Conservation (phyloP, 2,797 vertebrate genomes). For the Acomys russatus region DNA sequence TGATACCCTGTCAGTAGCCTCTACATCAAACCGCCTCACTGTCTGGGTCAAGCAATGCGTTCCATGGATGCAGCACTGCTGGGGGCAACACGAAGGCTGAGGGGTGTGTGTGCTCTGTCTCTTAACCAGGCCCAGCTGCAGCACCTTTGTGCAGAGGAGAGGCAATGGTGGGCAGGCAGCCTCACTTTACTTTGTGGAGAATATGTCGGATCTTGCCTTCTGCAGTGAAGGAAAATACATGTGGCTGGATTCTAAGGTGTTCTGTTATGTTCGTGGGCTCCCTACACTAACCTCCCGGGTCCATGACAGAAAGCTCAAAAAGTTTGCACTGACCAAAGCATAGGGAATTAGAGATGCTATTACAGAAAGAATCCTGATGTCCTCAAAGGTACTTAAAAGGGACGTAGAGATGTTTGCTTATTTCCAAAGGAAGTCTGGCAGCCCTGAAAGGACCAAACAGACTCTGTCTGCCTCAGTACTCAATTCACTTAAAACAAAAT, state of each 20-base stretch:
- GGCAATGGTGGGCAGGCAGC: neutral
- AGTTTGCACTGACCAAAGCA: slow-evolving; percentile 1
- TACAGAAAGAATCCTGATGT: neutral
- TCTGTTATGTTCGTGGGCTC: neutral
- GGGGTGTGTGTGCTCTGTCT: neutral
- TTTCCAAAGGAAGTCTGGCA: slow-evolving; percentile 55
- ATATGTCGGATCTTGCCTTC: neutral
- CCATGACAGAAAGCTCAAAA: neutral
- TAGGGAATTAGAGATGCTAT: neutral
- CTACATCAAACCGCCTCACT: slow-evolving; percentile 50
- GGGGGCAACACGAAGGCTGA: neutral
- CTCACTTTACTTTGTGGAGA: slow-evolving; percentile 40
- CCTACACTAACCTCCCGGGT: neutral
- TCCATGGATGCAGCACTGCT: neutral
- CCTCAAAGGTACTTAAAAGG: slow-evolving; percentile 27
- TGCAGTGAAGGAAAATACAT: neutral
- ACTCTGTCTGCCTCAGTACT: neutral
- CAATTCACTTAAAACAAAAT: slow-evolving; percentile 38
- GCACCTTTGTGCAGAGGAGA: neutral
- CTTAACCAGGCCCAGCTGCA: neutral
- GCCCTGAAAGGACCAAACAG: neutral
- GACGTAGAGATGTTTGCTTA: neutral
- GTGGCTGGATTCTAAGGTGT: neutral
- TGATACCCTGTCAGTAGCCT: slow-evolving; percentile 77
- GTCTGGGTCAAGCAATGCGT: slow-evolving; percentile 63